Base-by-base conservation (phyloP, 2,113 vertebrate species). In the Macaca mulatta region DNA sequence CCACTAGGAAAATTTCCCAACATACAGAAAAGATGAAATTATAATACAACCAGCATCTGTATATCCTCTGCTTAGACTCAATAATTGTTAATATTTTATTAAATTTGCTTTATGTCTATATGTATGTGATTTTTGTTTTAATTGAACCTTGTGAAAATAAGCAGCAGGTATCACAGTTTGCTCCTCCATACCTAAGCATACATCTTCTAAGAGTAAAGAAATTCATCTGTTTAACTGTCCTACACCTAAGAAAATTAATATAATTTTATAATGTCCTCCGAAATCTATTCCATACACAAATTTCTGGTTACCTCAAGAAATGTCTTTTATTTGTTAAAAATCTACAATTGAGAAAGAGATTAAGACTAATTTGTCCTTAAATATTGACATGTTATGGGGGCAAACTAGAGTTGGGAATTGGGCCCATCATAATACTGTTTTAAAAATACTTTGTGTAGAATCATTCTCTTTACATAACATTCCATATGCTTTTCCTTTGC, bases 51-150 rank as follows among this genome's bases (percentile, higher is more conserved):
- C 70, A 88, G n/a, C 9, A 78, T 78, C 38, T 75, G 30, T 45
- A 22, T 45, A 82, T 27, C 52, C 35, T 80, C 48, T 75, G 35
- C 50, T 74, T 94, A 55, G 32, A 64, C 61, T 70, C 43, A 94
- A 7, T 85, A 23, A 57, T 79, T 61, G 6, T 81, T 86, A 86
- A 52, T 95, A 43, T 70, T 70, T 86, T 69, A 32, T 89, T 89
- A 55, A 32, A 80, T 96, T 93, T 90, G 23, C 50, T 93, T 90
- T 94, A 45, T 75, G n/a, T 69, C 70, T 83, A 4, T 72, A 20
- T 75, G 50, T 93, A 20, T 89, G 14, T 70, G 74, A 55, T 40
- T 40, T 81, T 89, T 75, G 6, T 92, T 87, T 83, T 72, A 84
- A 84, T 23, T 5, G 30, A 57, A 38, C 55, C 43, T 6, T 52